These are phyloP conservation scores for Diaphora mendica DNA, from an alignment of 2,888 invertebrate genomes.

Conservation along the genomic window DNA sequence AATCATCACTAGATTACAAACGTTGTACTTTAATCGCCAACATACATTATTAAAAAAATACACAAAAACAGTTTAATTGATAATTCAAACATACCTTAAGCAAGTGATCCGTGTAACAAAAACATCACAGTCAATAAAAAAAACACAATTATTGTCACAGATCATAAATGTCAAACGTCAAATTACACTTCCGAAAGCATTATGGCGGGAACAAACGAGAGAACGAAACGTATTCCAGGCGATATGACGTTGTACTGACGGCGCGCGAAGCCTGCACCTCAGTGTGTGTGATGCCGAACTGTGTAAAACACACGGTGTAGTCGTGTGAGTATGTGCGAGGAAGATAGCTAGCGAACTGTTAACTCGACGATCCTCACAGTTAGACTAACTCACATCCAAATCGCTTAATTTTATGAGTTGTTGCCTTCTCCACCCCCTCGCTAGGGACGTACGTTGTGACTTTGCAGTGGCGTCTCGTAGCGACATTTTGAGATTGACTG, in stretches of 20 bases:
- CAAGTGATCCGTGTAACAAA: slow-evolving; percentile 43
- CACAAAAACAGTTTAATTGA: slow-evolving; percentile 11
- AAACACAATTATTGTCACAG: slow-evolving; percentile 47
- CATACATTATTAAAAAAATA: slow-evolving; percentile 18
- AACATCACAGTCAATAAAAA: slow-evolving; percentile 48
- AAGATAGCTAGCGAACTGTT: slow-evolving; percentile 77
- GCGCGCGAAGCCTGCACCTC: slow-evolving; percentile 30
- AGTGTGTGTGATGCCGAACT: slow-evolving; percentile 36
- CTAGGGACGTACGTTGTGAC: slow-evolving; percentile 63
- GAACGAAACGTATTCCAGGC: slow-evolving; percentile 46
- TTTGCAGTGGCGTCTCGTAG: slow-evolving; percentile 60
- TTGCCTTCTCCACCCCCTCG: slow-evolving; percentile 87
- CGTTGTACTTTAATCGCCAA: slow-evolving; percentile 14
- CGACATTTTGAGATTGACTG: slow-evolving; percentile 21
- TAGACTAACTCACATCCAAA: slow-evolving; percentile 87
- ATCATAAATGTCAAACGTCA: slow-evolving; percentile 54
- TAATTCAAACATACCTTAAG: slow-evolving; percentile 37
- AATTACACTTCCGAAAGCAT: slow-evolving; percentile 54
- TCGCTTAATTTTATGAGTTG: slow-evolving; percentile 88
- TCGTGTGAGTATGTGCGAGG: slow-evolving; percentile 67
- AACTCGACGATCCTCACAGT: slow-evolving; percentile 85
- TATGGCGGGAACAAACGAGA: slow-evolving; percentile 49
- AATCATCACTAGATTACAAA: slow-evolving; percentile 18
- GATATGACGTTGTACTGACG: slow-evolving; percentile 53
- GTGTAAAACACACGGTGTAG: slow-evolving; percentile 42